Base-by-base conservation (phyloP, 2,888 invertebrate species). In the Apamea crenata region DNA sequence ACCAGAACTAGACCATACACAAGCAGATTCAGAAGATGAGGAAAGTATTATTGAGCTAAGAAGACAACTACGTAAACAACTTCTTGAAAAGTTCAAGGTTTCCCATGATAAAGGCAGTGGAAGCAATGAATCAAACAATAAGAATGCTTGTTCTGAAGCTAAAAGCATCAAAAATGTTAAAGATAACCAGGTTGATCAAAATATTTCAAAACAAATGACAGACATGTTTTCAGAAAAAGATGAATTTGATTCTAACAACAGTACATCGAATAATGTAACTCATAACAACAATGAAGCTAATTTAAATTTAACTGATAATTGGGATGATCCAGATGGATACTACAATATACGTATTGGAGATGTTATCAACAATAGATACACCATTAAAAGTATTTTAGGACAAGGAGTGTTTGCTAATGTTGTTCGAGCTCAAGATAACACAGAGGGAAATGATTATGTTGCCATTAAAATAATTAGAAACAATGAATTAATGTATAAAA, bases 351-450 rank as follows among this genome's bases (percentile, higher is more conserved):
- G 99, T 89, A 98, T 99, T 91, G 99, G 99, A 21, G 99, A 99
- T 96, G 94, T 93, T 36, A 97, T 98, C 10, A 96, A 99, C 95
- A 97, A 97, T 76, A 98, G 99, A 81, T 99, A 99, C 93, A 98
- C 98, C 79, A 99, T 99, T 2, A 99, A 99, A 96, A 99, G 99
- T 59, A 99, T 99, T 94, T 99, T 99, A 0, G 99, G 99, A 0
- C 99, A 99, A 96, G 99, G 99, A 66, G 99, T 99, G 21, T 99
- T 99, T 97, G 99, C 99, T 92, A 99, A 99, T 95, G 99, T 99
- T 72, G 98, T 99, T 6, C 97, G 99, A 87, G 99, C 99, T 47
- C 97, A 99, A 92, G 99, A 99, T 94, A 98, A 98, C 91, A 98
- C 97, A 91, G 98, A 98, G 8, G 97, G 98, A 81, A 98, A 98